Evolutionary conservation across 2,113 vertebrate genomes (phyloP).

Genomic region (Dasyprocta punctata): DNA sequence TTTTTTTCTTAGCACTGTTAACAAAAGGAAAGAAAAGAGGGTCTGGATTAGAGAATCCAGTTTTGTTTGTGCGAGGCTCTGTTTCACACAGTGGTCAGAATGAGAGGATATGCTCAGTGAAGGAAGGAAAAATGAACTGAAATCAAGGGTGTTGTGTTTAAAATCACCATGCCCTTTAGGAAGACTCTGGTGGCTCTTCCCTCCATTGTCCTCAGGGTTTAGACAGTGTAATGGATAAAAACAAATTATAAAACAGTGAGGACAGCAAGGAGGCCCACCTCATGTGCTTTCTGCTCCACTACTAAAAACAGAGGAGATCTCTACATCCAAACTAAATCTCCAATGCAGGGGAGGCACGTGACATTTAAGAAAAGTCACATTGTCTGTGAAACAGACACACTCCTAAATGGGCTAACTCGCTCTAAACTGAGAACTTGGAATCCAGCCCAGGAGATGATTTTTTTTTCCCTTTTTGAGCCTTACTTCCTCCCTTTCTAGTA

Average conservation of each 20-base stretch:
- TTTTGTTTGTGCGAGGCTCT: background rate
- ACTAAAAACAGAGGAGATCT: background rate
- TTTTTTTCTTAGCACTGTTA: background rate
- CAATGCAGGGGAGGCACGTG: background rate
- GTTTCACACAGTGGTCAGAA: background rate
- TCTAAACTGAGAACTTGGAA: slow-evolving; percentile 55
- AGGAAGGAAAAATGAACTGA: background rate
- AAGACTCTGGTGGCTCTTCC: background rate
- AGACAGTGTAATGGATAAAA: background rate
- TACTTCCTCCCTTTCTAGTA: slow-evolving; percentile 55
- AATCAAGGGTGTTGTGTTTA: background rate
- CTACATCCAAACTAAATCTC: background rate
- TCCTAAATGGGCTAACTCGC: slow-evolving; percentile 56
- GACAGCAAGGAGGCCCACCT: background rate
- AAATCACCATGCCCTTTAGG: background rate
- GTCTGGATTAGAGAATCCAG: background rate
- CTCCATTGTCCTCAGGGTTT: background rate
- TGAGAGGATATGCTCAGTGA: background rate
- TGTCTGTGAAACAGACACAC: slow-evolving; percentile 27
- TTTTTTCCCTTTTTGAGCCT: slow-evolving; percentile 49
- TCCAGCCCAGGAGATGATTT: slow-evolving; percentile 46
- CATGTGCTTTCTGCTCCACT: background rate
- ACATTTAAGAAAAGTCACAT: slow-evolving; percentile 44
- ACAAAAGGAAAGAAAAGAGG: background rate
- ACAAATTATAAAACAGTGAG: background rate